A percentile compares a stretch with the other conserved stretches of the same genome.
These are phyloP conservation scores for Amiota minor DNA, from an alignment of 2,888 invertebrate genomes.

Conservation along the genomic window DNA sequence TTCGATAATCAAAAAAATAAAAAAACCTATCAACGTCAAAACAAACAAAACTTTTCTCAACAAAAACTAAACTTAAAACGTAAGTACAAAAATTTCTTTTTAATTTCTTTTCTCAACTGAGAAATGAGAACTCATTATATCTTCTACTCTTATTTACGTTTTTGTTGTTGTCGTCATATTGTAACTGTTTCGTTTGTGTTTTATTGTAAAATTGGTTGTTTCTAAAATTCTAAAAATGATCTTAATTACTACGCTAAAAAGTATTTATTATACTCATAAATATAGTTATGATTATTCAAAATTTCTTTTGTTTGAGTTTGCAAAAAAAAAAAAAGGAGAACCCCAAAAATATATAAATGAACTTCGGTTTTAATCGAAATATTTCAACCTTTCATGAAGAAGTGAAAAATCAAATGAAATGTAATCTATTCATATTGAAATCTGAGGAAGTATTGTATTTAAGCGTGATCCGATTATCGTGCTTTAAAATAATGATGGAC, in stretches of 20 bases:
- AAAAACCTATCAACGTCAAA: constrained; percentile 30
- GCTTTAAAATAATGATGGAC: too few relatives aligned
- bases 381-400: too few relatives aligned
- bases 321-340: background rate
- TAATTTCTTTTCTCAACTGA: background rate
- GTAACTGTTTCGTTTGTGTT: constrained; percentile 28
- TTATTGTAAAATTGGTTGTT: constrained; percentile 27
- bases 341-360: too few relatives aligned
- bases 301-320: constrained; percentile 19
- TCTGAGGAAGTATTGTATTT: too few relatives aligned
- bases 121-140: constrained; percentile 31
- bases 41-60: constrained; percentile 35
- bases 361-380: too few relatives aligned
- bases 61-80: constrained; percentile 40
- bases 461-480: too few relatives aligned
- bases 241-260: constrained; percentile 1
- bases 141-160: constrained; percentile 29
- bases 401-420: too few relatives aligned
- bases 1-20: constrained; percentile 18
- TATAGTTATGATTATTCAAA: background rate
- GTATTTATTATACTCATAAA: constrained; percentile 2
- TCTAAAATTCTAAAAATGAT: background rate
- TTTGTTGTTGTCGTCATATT: constrained; percentile 23
- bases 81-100: constrained; percentile 48
- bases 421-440: too few relatives aligned